Conservation (phyloP, 2,797 vertebrate species). For the Ctenopoma multispine region DNA sequence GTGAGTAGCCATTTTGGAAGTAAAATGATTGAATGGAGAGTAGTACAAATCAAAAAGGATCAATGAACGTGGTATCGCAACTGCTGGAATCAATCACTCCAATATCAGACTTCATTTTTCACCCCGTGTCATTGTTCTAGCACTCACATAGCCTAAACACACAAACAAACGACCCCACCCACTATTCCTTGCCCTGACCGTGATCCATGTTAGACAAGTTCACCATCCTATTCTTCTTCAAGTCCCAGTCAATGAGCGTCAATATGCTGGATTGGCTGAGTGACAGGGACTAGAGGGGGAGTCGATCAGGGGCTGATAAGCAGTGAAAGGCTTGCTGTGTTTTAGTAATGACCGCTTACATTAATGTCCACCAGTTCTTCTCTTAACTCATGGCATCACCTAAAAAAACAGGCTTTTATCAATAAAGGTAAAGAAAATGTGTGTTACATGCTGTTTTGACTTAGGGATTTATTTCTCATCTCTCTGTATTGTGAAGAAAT, state of each 20-base stretch:
- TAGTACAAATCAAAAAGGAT: constrained; percentile 53
- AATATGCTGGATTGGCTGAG: constrained; percentile 75
- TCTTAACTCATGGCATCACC: constrained; percentile 65
- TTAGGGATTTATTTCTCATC: constrained; percentile 20
- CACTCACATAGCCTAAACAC: constrained; percentile 37
- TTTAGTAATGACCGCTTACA: constrained; percentile 87
- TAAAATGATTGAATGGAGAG: constrained; percentile 42
- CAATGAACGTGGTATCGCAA: constrained; percentile 66
- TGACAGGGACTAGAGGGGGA: constrained; percentile 72
- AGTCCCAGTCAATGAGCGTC: constrained; percentile 83
- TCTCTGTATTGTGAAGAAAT: constrained; percentile 35
- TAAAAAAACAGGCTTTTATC: constrained; percentile 74
- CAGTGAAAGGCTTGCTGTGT: constrained; percentile 83
- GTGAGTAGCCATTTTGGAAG: constrained; percentile 24
- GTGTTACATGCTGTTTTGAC: not conserved
- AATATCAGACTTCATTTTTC: constrained; percentile 68
- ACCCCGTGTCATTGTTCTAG: constrained; percentile 71
- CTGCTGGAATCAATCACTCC: constrained; percentile 65
- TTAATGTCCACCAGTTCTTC: constrained; percentile 46
- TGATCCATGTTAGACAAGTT: constrained; percentile 81
- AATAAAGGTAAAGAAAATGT: constrained; percentile 53
- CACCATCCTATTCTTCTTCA: constrained; percentile 79
- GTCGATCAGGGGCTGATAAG: constrained; percentile 84
- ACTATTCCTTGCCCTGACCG: constrained; percentile 75
- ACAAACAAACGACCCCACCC: constrained; percentile 46